phyloP scores from a whole-genome alignment of 2,797 vertebrate species.

The Rhinatrema bivittatum region DNA sequence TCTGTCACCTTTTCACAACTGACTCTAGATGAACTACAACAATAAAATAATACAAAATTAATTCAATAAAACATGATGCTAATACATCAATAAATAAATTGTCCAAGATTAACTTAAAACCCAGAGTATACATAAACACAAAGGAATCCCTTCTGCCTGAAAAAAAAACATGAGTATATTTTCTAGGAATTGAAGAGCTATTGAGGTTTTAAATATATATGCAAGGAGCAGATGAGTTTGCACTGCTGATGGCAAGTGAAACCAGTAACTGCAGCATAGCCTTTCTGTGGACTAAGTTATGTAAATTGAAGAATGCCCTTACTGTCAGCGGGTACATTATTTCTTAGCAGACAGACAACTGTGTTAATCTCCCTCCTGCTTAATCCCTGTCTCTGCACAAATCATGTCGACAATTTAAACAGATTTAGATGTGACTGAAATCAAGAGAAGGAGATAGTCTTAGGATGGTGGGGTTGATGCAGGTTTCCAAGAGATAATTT shows the following conservation, averaged over 20 bases:
- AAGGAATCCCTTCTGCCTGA: neutral
- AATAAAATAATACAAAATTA: no score
- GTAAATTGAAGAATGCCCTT: conserved; percentile 54
- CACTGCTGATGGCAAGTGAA: conserved; percentile 31
- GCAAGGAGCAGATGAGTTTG: conserved; percentile 26
- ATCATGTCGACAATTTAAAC: conserved; percentile 55
- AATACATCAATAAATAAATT: no score
- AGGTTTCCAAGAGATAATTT: conserved; percentile 67
- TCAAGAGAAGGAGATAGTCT: conserved; percentile 55
- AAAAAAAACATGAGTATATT: conserved; percentile 1
- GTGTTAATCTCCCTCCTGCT: conserved; percentile 56
- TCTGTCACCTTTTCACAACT: no score
- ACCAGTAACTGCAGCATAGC: conserved; percentile 29
- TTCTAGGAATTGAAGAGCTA: conserved; percentile 8
- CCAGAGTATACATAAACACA: no score
- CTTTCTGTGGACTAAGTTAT: conserved; percentile 48
- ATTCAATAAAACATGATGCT: no score
- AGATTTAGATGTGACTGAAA: conserved; percentile 58
- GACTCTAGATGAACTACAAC: no score
- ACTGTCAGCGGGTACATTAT: conserved; percentile 56
- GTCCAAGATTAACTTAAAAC: no score
- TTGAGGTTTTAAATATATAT: conserved; percentile 13
- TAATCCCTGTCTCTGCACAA: conserved; percentile 55
- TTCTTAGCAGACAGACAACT: conserved; percentile 53
- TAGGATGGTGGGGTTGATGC: conserved; percentile 48